Conservation (phyloP, 2,113 vertebrate genomes). For the Chitala chitala region DNA sequence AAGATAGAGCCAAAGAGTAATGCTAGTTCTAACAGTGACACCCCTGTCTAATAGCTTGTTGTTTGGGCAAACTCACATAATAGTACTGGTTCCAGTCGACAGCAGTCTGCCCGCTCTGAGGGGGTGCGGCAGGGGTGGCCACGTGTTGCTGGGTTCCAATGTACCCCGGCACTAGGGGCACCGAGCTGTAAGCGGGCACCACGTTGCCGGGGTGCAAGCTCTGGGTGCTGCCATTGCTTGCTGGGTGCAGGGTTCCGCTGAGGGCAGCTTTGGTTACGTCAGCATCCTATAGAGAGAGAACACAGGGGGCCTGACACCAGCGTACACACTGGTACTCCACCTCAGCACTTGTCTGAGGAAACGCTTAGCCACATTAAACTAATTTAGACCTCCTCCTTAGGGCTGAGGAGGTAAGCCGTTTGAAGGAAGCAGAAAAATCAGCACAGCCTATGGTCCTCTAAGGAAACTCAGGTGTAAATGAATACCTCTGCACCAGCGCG, state of each 20-base stretch:
- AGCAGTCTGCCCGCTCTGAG: constrained; percentile 44
- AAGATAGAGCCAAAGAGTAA: too few relatives aligned
- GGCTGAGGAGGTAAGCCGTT: background rate
- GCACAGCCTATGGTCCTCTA: too few relatives aligned
- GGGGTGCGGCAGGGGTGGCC: constrained; percentile 37
- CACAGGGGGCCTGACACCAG: background rate
- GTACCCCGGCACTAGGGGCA: constrained; percentile 66
- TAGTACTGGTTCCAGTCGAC: constrained; percentile 70
- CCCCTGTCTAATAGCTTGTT: too few relatives aligned
- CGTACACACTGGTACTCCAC: background rate
- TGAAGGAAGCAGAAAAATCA: too few relatives aligned
- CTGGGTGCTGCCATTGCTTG: constrained; percentile 55
- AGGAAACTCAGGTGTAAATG: too few relatives aligned
- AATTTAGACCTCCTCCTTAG: background rate
- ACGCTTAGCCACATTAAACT: too few relatives aligned
- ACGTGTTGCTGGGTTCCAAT: constrained; percentile 56
- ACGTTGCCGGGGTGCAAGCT: constrained; percentile 52
- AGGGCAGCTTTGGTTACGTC: constrained; percentile 55
- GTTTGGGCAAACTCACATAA: constrained; percentile 55
- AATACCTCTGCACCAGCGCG: too few relatives aligned
- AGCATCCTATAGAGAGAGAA: constrained; percentile 44
- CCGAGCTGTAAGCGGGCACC: constrained; percentile 61
- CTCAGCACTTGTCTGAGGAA: too few relatives aligned
- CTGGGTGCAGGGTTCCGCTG: constrained; percentile 56
- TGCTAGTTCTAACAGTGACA: too few relatives aligned